Evolutionary conservation across 1,140 invertebrate genomes (phyloP).

Genomic region (Pseudomyrmex sp.): DNA sequence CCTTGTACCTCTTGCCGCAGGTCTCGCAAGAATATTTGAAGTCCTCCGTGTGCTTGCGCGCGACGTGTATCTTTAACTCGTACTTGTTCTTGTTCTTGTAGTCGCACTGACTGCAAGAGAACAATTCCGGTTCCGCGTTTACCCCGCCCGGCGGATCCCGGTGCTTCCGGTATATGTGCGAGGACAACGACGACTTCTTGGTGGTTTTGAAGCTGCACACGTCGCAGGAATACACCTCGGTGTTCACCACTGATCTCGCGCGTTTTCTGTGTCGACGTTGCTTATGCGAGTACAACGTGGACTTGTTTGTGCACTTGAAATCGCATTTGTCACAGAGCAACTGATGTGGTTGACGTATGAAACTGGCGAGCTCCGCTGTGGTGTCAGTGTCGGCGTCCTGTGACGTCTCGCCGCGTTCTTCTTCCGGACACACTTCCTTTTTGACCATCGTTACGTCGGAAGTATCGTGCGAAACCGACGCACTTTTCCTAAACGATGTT

Average conservation of each 20-base stretch:
- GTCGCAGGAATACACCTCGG: slow-evolving; percentile 76
- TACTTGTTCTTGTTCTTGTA: slow-evolving; percentile 84
- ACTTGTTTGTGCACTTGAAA: slow-evolving; percentile 85
- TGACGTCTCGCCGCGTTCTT: slow-evolving; percentile 15
- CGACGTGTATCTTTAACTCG: slow-evolving; percentile 83
- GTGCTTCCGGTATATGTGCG: slow-evolving; percentile 82
- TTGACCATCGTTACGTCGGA: neutral
- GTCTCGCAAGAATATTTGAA: slow-evolving; percentile 85
- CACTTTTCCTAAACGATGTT: neutral
- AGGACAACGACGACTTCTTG: slow-evolving; percentile 78
- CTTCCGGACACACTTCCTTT: neutral
- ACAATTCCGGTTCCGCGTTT: slow-evolving; percentile 72
- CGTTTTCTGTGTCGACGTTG: slow-evolving; percentile 78
- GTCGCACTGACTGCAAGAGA: slow-evolving; percentile 80
- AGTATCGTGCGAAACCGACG: too few species aligned
- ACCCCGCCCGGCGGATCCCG: slow-evolving; percentile 38
- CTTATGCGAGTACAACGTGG: slow-evolving; percentile 86
- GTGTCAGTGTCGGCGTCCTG: neutral
- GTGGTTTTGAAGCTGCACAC: slow-evolving; percentile 79
- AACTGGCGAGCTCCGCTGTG: too few species aligned
- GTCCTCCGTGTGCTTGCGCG: slow-evolving; percentile 82
- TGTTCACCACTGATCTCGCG: slow-evolving; percentile 54
- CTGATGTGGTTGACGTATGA: too few species aligned
- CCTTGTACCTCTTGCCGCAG: slow-evolving; percentile 86
- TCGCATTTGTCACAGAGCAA: slow-evolving; percentile 75